A percentile compares a stretch with the other conserved stretches of the same genome.
These are phyloP conservation scores for Ciconia stormi DNA, from an alignment of 2,113 vertebrate genomes.

Conservation along the genomic window DNA sequence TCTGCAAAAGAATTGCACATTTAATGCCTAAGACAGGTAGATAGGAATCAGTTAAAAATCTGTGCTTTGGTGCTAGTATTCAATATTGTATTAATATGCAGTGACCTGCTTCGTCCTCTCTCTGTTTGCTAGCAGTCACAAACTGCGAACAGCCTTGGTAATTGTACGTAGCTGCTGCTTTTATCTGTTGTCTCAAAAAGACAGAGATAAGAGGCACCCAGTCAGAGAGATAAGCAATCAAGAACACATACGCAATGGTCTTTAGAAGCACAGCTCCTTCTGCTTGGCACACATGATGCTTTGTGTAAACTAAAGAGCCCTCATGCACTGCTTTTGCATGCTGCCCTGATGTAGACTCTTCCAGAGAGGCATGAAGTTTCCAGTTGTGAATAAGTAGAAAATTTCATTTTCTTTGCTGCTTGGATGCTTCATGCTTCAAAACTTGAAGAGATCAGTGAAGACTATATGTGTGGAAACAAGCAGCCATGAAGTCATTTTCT, in stretches of 20 bases:
- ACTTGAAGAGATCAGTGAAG: not conserved
- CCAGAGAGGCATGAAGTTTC: not conserved
- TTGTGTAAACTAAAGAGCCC: not conserved
- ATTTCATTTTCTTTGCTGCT: not conserved
- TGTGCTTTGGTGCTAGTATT: not conserved
- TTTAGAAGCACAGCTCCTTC: not conserved
- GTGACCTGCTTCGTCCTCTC: not conserved
- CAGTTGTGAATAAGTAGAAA: not conserved
- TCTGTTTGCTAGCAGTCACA: not conserved
- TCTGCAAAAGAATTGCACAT: not conserved
- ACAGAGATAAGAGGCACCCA: not conserved
- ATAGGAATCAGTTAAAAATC: not conserved
- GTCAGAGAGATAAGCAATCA: not conserved
- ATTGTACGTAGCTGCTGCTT: not conserved
- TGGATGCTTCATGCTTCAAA: not conserved
- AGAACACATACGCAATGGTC: not conserved
- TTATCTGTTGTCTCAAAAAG: not conserved
- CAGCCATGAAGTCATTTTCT: not conserved
- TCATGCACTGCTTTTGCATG: not conserved
- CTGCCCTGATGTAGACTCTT: not conserved
- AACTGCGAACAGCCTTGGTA: not conserved
- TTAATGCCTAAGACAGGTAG: not conserved
- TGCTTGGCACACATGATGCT: not conserved
- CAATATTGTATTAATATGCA: not conserved
- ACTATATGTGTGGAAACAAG: not conserved